Evolutionary conservation across 2,888 invertebrate species (phyloP).

Genomic region (Penaeus monodon): DNA sequence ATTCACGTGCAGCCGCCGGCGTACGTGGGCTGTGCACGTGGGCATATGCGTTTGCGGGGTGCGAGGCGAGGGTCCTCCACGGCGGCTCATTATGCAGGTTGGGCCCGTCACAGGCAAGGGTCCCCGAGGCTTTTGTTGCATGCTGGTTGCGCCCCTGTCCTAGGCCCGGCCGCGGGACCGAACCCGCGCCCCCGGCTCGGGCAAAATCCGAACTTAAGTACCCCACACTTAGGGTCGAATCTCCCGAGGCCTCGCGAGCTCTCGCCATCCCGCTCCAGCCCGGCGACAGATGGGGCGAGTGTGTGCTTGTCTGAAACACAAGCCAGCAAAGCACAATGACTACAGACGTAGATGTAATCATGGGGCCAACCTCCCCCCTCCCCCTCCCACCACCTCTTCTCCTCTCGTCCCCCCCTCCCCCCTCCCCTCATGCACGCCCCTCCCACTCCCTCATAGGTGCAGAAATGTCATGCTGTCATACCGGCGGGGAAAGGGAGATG

Average conservation of each 20-base stretch:
- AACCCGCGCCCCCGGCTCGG: slow-evolving; percentile 15
- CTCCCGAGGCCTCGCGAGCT: not conserved
- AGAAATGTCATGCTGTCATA: too few species aligned
- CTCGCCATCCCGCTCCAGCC: slow-evolving; percentile 8
- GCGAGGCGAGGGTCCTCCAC: slow-evolving; percentile 14
- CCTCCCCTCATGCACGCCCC: not conserved
- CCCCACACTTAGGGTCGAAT: not conserved
- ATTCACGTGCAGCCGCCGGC: not conserved
- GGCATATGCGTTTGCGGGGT: slow-evolving; percentile 29
- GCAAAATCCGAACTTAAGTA: not conserved
- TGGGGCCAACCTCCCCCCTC: slow-evolving; percentile 2
- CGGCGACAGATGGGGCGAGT: slow-evolving; percentile 48
- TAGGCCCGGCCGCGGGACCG: slow-evolving; percentile 11
- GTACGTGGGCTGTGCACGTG: slow-evolving; percentile 3
- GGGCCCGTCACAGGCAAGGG: slow-evolving; percentile 45
- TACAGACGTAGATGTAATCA: slow-evolving; percentile 37
- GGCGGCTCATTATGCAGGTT: slow-evolving; percentile 50
- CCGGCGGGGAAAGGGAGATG: too few species aligned
- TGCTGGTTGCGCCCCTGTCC: slow-evolving; percentile 48
- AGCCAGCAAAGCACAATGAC: slow-evolving; percentile 42
- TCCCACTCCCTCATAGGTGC: too few species aligned
- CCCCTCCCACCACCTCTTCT: not conserved
- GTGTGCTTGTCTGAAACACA: slow-evolving; percentile 46
- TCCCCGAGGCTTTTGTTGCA: slow-evolving; percentile 51
- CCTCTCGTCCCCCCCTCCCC: too few species aligned